Percentiles rank a stretch among this genome's conserved stretches.
These are phyloP conservation scores for Brachycybe producta DNA, from an alignment of 2,888 invertebrate species.

Conservation along the genomic window DNA sequence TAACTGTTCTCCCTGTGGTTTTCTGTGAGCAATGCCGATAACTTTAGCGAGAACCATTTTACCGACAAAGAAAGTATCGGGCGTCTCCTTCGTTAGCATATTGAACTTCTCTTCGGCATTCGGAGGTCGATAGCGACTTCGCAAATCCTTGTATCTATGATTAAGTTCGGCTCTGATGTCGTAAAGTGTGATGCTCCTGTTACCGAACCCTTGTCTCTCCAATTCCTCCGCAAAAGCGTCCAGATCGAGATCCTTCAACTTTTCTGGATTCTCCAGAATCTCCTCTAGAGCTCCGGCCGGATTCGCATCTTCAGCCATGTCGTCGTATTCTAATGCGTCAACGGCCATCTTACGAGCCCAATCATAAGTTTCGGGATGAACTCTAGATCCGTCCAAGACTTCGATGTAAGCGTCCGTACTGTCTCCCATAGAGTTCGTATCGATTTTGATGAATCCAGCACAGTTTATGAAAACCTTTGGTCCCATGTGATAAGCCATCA, in stretches of 20 bases:
- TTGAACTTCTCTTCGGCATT: conserved; percentile 83
- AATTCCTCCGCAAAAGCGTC: conserved; percentile 98
- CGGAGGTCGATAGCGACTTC: conserved; percentile 61
- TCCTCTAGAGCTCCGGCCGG: conserved; percentile 95
- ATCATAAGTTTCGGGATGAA: conserved; percentile 98
- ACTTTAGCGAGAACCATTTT: conserved; percentile 68
- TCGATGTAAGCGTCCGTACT: conserved; percentile 90
- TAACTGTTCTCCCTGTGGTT: conserved; percentile 82
- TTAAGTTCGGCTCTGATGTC: conserved; percentile 94
- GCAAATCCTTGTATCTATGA: conserved; percentile 78
- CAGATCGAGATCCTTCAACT: conserved; percentile 78
- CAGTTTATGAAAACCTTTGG: conserved; percentile 98
- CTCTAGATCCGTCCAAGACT: conserved; percentile 90
- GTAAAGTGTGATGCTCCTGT: conserved; percentile 70
- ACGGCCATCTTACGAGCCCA: conserved; percentile 99
- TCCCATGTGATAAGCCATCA: conserved; percentile 92
- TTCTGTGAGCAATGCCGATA: conserved; percentile 59
- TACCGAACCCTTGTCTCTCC: conserved; percentile 63
- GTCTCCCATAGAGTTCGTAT: conserved; percentile 87
- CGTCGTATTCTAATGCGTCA: conserved; percentile 95
- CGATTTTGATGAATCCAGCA: conserved; percentile 97
- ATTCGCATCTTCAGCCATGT: conserved; percentile 64
- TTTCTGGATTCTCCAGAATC: conserved; percentile 86
- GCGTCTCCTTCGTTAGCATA: conserved; percentile 89
- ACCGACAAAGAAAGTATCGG: conserved; percentile 81